Evolutionary conservation across 2,888 invertebrate species (phyloP).

Genomic region (Drosophila fungiperda): DNA sequence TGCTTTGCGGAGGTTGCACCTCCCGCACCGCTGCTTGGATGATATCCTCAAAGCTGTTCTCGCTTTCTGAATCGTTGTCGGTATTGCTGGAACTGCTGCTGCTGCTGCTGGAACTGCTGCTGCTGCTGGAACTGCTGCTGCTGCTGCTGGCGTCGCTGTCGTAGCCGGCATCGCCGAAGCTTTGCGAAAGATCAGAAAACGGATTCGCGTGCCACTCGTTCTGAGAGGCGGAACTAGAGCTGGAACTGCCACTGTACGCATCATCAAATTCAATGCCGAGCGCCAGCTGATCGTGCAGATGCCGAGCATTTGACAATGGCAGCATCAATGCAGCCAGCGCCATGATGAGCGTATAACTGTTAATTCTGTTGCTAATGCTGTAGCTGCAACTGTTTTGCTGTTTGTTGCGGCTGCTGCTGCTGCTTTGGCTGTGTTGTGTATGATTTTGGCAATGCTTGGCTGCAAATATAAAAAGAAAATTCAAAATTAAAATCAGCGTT

Average conservation of each 20-base stretch:
- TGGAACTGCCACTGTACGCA: slow-evolving; percentile 12
- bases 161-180: slow-evolving; percentile 55
- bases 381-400: slow-evolving; percentile 15
- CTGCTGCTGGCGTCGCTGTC: slow-evolving; percentile 32
- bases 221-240: slow-evolving; percentile 13
- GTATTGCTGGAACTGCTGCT: slow-evolving; percentile 33
- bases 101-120: slow-evolving; percentile 1
- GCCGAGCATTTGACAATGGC: slow-evolving; percentile 58
- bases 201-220: slow-evolving; percentile 57
- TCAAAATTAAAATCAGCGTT: not conserved
- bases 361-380: slow-evolving; percentile 21
- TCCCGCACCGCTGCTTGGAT: slow-evolving; percentile 55
- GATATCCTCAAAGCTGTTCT: slow-evolving; percentile 60
- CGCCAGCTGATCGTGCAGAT: slow-evolving; percentile 54
- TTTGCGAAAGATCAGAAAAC: slow-evolving; percentile 45
- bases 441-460: slow-evolving; percentile 51
- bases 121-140: slow-evolving; percentile 11
- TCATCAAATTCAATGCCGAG: slow-evolving; percentile 48
- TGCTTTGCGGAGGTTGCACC: slow-evolving; percentile 48
- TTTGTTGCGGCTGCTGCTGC: slow-evolving; percentile 23
- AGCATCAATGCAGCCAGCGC: slow-evolving; percentile 51
- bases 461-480: slow-evolving; percentile 20
- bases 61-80: slow-evolving; percentile 9
- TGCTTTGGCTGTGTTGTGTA: slow-evolving; percentile 35
- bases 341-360: slow-evolving; percentile 49